phyloP scores from a whole-genome alignment of 2,113 vertebrate species.

The Odobenus rosmarus region DNA sequence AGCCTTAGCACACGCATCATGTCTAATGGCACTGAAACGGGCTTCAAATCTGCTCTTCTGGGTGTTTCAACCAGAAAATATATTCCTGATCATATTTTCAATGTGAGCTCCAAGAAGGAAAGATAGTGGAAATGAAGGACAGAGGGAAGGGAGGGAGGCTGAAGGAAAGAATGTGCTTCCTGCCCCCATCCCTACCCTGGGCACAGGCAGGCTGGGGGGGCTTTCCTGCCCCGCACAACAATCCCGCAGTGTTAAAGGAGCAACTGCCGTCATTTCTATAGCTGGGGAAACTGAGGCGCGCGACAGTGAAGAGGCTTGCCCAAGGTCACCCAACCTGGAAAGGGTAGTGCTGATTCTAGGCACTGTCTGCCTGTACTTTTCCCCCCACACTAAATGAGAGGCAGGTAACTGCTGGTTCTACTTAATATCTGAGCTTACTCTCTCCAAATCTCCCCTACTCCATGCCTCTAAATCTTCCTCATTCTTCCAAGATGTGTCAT shows the following conservation, averaged over 20 bases:
- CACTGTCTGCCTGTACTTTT: fast-evolving
- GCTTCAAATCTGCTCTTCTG: background rate
- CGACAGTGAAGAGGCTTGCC: background rate
- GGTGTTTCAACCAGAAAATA: background rate
- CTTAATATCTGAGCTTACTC: background rate
- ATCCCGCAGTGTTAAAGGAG: background rate
- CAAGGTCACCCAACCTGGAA: background rate
- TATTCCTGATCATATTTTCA: background rate
- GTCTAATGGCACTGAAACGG: background rate
- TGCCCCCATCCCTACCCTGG: no score
- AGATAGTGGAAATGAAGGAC: background rate
- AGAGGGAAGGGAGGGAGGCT: background rate
- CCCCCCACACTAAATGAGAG: background rate
- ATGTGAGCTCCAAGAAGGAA: background rate
- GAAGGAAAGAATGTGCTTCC: background rate
- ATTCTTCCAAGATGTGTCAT: conserved; percentile 10
- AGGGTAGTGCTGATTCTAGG: background rate
- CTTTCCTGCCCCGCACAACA: background rate
- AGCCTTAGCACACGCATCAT: background rate
- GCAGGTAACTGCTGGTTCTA: background rate
- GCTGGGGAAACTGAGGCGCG: background rate
- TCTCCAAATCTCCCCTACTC: background rate
- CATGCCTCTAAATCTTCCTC: conserved; percentile 17
- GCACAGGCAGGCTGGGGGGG: no score
- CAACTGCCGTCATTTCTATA: background rate